A percentile compares a stretch with the other conserved stretches of the same genome.
These are phyloP conservation scores for Myripristis jacobus DNA, from an alignment of 2,797 vertebrate genomes.

Conservation along the genomic window DNA sequence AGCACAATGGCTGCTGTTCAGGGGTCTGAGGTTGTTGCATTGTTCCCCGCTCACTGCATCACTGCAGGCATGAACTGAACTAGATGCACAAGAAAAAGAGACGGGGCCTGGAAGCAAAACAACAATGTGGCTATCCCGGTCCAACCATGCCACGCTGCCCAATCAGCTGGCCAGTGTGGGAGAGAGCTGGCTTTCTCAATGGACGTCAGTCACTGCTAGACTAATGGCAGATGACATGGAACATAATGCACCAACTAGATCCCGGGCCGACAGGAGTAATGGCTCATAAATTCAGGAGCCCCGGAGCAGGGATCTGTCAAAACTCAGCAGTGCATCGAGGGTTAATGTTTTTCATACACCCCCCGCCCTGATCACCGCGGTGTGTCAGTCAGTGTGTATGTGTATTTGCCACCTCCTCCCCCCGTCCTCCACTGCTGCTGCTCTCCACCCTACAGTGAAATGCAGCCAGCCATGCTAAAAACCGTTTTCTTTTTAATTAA, in stretches of 20 bases:
- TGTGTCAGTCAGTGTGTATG: constrained; percentile 39
- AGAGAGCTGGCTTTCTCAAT: constrained; percentile 86
- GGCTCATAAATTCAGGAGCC: constrained; percentile 88
- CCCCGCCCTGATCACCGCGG: constrained; percentile 50
- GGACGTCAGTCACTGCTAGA: constrained; percentile 86
- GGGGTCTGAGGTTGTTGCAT: constrained; percentile 66
- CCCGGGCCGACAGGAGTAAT: constrained; percentile 86
- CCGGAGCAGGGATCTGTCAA: constrained; percentile 87
- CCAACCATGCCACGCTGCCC: constrained; percentile 73
- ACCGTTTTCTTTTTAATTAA: constrained; percentile 92
- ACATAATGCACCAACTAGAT: constrained; percentile 91
- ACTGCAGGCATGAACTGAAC: constrained; percentile 84
- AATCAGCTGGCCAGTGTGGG: constrained; percentile 71
- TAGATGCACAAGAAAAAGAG: constrained; percentile 85
- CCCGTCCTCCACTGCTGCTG: constrained; percentile 42
- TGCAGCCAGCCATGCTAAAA: constrained; percentile 86
- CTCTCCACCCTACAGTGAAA: constrained; percentile 72
- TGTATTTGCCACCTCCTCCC: constrained; percentile 12
- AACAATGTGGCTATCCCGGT: constrained; percentile 80
- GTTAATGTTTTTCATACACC: constrained; percentile 86
- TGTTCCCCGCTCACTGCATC: constrained; percentile 63
- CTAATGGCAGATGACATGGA: constrained; percentile 92
- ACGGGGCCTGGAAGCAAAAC: constrained; percentile 65
- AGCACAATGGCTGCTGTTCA: constrained; percentile 37
- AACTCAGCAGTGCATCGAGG: constrained; percentile 85